A percentile compares a stretch with the other conserved stretches of the same genome.
Conservation (phyloP, 2,888 invertebrate species). For the Mythimna ferrago region DNA sequence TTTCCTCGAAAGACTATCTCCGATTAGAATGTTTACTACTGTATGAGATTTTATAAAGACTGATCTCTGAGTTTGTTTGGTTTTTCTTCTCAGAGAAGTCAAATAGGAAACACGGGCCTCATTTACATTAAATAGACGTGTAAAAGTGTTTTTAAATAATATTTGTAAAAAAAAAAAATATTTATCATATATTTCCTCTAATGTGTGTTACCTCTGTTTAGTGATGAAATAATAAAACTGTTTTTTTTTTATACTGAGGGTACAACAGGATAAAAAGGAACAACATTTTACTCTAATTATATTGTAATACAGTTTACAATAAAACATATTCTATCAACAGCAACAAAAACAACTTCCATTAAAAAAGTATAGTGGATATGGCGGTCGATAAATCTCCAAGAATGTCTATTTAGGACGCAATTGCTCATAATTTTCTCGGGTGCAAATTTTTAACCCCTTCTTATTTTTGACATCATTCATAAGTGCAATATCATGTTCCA, state of each 20-base stretch:
- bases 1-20: too few species aligned
- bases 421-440: not conserved
- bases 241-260: too few species aligned
- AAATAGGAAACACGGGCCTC: too few species aligned
- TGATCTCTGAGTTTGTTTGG: too few species aligned
- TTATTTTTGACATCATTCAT: conserved; percentile 2
- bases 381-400: not conserved
- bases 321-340: too few species aligned
- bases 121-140: too few species aligned
- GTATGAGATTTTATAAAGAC: too few species aligned
- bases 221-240: not conserved
- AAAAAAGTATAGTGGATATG: not conserved
- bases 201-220: not conserved
- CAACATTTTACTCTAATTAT: not conserved
- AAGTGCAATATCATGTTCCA: not conserved
- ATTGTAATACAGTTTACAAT: not conserved
- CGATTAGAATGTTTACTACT: too few species aligned
- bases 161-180: too few species aligned
- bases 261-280: too few species aligned
- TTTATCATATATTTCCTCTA: not conserved
- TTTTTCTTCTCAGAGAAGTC: too few species aligned
- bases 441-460: not conserved
- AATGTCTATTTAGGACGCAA: not conserved
- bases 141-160: too few species aligned
- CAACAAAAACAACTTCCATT: not conserved